Evolutionary conservation across 2,113 vertebrate genomes (phyloP).

Genomic region (Planiliza haematocheilus): DNA sequence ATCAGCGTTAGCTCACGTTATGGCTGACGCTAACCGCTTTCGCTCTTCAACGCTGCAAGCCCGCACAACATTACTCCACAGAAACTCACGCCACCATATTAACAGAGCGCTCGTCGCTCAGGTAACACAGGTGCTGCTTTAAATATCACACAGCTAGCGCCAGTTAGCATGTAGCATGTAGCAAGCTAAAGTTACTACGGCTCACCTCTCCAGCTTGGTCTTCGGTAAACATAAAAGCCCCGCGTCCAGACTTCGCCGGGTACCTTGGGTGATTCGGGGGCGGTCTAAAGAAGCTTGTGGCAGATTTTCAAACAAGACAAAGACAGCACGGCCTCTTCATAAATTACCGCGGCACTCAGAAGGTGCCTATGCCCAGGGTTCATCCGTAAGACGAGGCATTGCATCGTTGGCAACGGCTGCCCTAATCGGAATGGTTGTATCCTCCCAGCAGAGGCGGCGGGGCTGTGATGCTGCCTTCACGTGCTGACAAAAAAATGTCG

Average conservation of each 20-base stretch:
- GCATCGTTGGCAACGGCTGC: slow-evolving; percentile 65
- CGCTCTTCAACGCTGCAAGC: not conserved
- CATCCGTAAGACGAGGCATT: slow-evolving; percentile 57
- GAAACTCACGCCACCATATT: not conserved
- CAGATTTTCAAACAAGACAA: slow-evolving; percentile 1
- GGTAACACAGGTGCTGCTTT: slow-evolving; percentile 14
- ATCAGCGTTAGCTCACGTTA: slow-evolving; percentile 40
- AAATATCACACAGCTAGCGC: slow-evolving; percentile 40
- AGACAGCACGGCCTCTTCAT: not conserved
- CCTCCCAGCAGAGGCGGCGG: slow-evolving; percentile 65
- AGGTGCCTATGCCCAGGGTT: slow-evolving; percentile 49
- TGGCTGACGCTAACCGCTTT: not conserved
- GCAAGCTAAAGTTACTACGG: slow-evolving; percentile 71
- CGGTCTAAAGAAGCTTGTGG: not conserved
- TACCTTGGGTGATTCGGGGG: not conserved
- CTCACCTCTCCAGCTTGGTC: slow-evolving; percentile 62
- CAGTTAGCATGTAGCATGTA: slow-evolving; percentile 67
- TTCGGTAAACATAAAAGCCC: slow-evolving; percentile 59
- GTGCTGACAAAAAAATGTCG: not conserved
- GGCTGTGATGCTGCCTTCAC: slow-evolving; percentile 52
- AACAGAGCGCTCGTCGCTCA: not conserved
- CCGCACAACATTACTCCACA: not conserved
- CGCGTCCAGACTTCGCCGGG: slow-evolving; percentile 17
- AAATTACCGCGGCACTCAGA: slow-evolving; percentile 26
- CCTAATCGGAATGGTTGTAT: slow-evolving; percentile 44